Conservation (phyloP, 1,140 invertebrate species). For the Monochamus saltuarius region DNA sequence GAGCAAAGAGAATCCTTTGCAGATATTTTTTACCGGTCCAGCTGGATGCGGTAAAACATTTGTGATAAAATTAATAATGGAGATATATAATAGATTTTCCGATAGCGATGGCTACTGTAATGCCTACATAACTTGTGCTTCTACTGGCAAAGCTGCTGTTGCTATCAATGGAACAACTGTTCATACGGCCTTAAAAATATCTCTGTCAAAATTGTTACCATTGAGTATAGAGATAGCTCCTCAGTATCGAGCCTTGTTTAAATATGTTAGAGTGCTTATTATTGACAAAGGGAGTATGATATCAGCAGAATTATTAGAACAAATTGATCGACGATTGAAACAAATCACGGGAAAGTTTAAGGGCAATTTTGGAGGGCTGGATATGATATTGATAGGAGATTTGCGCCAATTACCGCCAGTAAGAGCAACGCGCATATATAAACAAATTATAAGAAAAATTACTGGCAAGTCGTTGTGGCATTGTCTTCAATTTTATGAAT, state of each 20-base stretch:
- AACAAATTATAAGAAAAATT: conserved; percentile 29
- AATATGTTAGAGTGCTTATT: conserved; percentile 28
- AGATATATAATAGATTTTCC: conserved; percentile 38
- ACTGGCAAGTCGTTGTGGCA: conserved; percentile 40
- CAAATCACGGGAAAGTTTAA: conserved; percentile 31
- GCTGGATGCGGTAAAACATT: conserved; percentile 35
- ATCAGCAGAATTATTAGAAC: conserved; percentile 28
- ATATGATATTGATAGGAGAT: conserved; percentile 34
- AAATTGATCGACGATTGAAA: conserved; percentile 35
- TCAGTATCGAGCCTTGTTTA: conserved; percentile 28
- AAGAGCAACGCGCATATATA: conserved; percentile 38
- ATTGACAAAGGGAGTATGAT: conserved; percentile 33
- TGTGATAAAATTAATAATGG: conserved; percentile 41
- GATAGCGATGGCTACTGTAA: conserved; percentile 29
- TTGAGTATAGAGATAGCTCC: conserved; percentile 33
- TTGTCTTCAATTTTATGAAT: conserved; percentile 39
- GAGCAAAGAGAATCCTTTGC: not conserved
- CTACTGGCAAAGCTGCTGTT: conserved; percentile 49
- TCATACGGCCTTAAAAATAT: conserved; percentile 42
- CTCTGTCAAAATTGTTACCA: conserved; percentile 15
- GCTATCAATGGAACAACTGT: conserved; percentile 45
- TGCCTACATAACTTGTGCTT: conserved; percentile 45
- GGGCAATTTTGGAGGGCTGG: conserved; percentile 31
- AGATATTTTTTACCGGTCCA: conserved; percentile 26
- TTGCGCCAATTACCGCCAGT: conserved; percentile 36